These are phyloP conservation scores for Opisthocomus hoazin DNA, from an alignment of 2,113 vertebrate species.

Conservation along the genomic window DNA sequence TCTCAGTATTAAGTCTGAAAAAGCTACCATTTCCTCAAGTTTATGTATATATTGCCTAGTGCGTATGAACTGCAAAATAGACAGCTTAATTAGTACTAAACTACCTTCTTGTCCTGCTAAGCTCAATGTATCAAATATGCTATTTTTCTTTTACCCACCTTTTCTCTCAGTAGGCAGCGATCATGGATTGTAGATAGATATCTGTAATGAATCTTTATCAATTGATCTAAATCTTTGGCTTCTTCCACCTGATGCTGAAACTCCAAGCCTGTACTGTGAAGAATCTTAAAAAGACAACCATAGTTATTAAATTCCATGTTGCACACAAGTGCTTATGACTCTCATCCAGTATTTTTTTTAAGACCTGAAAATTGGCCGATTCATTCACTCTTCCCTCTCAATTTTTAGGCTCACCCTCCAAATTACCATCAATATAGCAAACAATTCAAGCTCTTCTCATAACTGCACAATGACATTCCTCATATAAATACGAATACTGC, in stretches of 20 bases:
- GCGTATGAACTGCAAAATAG: not conserved
- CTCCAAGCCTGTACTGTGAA: slow-evolving; percentile 96
- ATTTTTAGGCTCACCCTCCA: not conserved
- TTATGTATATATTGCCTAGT: not conserved
- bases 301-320: not conserved
- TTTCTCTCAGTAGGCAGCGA: slow-evolving; percentile 93
- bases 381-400: not conserved
- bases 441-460: not conserved
- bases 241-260: slow-evolving; percentile 98
- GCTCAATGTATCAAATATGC: not conserved
- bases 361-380: not conserved
- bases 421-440: not conserved
- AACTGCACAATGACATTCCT: not conserved
- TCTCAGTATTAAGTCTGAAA: not conserved
- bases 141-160: slow-evolving; percentile 70
- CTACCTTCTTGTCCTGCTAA: not conserved
- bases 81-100: not conserved
- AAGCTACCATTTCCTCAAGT: not conserved
- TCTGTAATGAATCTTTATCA: slow-evolving; percentile 98
- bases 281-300: slow-evolving; percentile 78
- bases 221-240: slow-evolving; percentile 95
- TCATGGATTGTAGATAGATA: slow-evolving; percentile 96
- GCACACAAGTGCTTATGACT: not conserved
- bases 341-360: not conserved
- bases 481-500: not conserved